Evolutionary conservation across 2,888 invertebrate genomes (phyloP).

Genomic region (Nomada fabriciana): DNA sequence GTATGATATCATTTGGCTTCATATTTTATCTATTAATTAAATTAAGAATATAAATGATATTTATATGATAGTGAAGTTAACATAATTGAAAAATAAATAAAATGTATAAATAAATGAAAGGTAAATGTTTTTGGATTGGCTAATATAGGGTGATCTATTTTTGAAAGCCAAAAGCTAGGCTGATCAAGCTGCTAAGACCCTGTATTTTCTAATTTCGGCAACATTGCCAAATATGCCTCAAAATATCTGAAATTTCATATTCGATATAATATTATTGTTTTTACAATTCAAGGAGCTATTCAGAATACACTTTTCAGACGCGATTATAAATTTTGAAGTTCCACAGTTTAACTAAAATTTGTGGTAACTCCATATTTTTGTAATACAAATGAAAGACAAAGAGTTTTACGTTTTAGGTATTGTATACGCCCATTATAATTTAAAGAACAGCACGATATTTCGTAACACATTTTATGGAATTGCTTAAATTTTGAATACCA

Average conservation of each 20-base stretch:
- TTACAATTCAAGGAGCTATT: not conserved
- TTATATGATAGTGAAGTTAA: not conserved
- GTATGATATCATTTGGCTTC: not conserved
- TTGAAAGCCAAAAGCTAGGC: constrained; percentile 78
- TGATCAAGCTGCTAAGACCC: constrained; percentile 75
- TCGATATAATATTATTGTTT: not conserved
- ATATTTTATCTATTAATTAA: not conserved
- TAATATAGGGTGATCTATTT: constrained; percentile 81
- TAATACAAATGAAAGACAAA: constrained; percentile 1
- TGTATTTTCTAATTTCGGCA: constrained; percentile 75
- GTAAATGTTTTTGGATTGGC: constrained; percentile 78
- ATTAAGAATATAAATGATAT: not conserved
- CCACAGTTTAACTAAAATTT: constrained; percentile 12
- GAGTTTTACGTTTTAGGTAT: too few species aligned
- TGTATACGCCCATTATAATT: too few species aligned
- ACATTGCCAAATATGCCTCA: constrained; percentile 73
- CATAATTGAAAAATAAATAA: constrained; percentile 18
- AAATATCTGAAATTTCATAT: constrained; percentile 40
- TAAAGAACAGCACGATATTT: too few species aligned
- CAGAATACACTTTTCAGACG: not conserved
- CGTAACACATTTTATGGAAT: too few species aligned
- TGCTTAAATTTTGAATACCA: too few species aligned
- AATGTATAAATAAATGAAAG: constrained; percentile 51
- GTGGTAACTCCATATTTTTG: constrained; percentile 6
- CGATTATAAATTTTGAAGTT: not conserved